These are phyloP conservation scores for Martes martes DNA, from an alignment of 2,113 vertebrate species.

Conservation along the genomic window DNA sequence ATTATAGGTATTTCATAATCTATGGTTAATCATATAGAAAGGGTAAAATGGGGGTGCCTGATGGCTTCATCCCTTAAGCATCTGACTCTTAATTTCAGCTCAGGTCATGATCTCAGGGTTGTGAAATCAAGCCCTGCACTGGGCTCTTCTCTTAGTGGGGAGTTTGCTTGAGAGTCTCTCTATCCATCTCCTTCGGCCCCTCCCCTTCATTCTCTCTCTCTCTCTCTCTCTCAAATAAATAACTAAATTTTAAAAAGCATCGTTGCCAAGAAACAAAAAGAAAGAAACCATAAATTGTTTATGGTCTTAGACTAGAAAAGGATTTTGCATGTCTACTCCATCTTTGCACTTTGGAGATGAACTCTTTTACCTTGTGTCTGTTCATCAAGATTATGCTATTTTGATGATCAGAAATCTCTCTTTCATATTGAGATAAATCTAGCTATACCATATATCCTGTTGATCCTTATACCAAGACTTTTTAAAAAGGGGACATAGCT, in stretches of 20 bases:
- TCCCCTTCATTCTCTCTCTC: neutral
- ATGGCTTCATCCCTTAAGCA: no score
- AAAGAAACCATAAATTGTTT: neutral
- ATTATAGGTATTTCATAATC: neutral
- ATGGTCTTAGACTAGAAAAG: neutral
- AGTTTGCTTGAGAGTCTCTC: neutral
- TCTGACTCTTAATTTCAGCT: no score
- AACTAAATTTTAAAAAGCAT: no score
- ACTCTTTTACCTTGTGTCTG: no score
- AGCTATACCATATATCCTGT: neutral
- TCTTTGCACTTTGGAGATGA: neutral
- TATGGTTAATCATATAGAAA: neutral
- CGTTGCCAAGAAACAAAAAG: neutral
- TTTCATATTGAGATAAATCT: neutral
- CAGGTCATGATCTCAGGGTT: no score
- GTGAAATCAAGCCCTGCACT: no score
- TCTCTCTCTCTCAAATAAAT: neutral
- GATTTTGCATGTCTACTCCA: accelerated
- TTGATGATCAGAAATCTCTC: neutral
- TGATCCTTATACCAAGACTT: neutral
- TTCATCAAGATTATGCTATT: neutral
- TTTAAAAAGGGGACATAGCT: neutral
- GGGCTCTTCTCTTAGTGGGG: no score
- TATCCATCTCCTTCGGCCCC: neutral
- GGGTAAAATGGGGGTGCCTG: neutral